These are phyloP conservation scores for Leptinotarsa undecemlineata DNA, from an alignment of 1,140 invertebrate genomes.

Conservation along the genomic window DNA sequence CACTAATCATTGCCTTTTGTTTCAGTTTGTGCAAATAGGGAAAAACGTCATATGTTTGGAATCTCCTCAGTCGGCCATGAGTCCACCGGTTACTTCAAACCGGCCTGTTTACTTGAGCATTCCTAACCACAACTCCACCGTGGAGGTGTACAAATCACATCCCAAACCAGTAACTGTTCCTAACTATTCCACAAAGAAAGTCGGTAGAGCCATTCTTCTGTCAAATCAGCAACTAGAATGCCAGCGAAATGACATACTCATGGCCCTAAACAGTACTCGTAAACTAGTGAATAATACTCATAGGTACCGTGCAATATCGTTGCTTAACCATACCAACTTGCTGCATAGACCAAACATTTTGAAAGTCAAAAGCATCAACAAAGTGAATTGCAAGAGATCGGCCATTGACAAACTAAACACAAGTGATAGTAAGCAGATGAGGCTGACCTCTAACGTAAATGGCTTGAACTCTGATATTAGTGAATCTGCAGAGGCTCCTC, in stretches of 20 bases:
- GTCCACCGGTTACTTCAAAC: constrained; percentile 32
- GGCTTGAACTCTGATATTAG: constrained; percentile 44
- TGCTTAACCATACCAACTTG: constrained; percentile 33
- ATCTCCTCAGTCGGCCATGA: constrained; percentile 37
- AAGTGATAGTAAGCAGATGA: constrained; percentile 43
- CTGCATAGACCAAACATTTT: constrained; percentile 40
- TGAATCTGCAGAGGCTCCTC: constrained; percentile 39
- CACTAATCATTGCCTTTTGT: constrained; percentile 7
- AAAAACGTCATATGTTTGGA: constrained; percentile 42
- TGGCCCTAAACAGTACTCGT: constrained; percentile 35
- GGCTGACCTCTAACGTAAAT: constrained; percentile 39
- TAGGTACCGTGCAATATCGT: constrained; percentile 28
- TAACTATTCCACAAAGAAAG: constrained; percentile 39
- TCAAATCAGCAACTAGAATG: constrained; percentile 42
- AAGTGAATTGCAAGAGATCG: constrained; percentile 41
- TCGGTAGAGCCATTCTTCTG: constrained; percentile 43
- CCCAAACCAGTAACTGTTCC: constrained; percentile 43
- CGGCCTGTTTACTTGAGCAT: constrained; percentile 29
- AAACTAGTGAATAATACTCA: constrained; percentile 35
- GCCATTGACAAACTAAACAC: constrained; percentile 37
- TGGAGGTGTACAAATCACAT: constrained; percentile 46
- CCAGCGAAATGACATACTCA: constrained; percentile 44
- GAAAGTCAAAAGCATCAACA: constrained; percentile 40
- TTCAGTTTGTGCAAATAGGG: constrained; percentile 43
- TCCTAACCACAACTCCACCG: constrained; percentile 28